phyloP scores from a whole-genome alignment of 2,797 vertebrate species.

The Hyperoplus lanceolatus region DNA sequence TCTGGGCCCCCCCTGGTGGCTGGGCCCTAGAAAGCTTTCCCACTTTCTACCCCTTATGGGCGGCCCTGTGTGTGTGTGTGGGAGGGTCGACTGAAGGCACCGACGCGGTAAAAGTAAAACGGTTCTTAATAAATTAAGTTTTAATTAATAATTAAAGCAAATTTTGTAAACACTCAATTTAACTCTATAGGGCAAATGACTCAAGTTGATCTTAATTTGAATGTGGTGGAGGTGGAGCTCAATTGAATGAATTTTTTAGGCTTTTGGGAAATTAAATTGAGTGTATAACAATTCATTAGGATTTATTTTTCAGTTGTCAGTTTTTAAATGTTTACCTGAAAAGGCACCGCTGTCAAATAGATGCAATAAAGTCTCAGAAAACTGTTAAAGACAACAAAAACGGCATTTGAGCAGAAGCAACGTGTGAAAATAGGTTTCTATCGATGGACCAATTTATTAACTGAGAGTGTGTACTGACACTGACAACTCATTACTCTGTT shows the following conservation, averaged over 20 bases:
- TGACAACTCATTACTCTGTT: not conserved
- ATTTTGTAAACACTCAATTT: not conserved
- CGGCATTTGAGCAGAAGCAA: not conserved
- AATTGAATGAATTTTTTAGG: not conserved
- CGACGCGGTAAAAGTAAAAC: not conserved
- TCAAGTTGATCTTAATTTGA: not conserved
- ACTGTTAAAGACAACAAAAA: not conserved
- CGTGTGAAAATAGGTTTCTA: not conserved
- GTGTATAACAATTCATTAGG: not conserved
- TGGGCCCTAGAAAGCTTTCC: too few relatives aligned
- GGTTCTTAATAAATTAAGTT: not conserved
- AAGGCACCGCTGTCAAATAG: not conserved
- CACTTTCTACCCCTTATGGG: too few relatives aligned
- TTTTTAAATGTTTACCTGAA: slow-evolving; percentile 6
- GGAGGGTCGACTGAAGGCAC: slow-evolving; percentile 7
- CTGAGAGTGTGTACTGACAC: not conserved
- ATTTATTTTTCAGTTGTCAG: not conserved
- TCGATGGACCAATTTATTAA: not conserved
- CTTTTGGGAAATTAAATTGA: not conserved
- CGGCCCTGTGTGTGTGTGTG: not conserved
- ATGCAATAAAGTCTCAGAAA: not conserved
- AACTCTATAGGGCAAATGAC: not conserved
- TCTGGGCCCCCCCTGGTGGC: too few relatives aligned
- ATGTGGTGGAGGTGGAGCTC: not conserved
- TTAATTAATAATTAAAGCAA: not conserved